phyloP scores from a whole-genome alignment of 2,797 vertebrate species.

The Chlorospingus flavigularis region DNA sequence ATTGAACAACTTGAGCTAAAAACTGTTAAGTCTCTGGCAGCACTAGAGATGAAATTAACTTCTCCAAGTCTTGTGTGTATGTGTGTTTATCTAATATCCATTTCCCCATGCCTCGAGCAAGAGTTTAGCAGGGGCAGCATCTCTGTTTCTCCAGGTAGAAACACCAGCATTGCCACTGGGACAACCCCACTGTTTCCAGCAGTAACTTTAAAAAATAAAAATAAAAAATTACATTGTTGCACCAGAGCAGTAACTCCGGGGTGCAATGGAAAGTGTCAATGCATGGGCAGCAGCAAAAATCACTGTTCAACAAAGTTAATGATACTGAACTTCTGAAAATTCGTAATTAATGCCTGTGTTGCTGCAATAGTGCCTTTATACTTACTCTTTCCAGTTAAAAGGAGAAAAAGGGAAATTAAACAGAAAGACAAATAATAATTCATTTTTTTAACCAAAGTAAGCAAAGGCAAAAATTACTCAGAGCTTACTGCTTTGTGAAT shows the following conservation, averaged over 20 bases:
- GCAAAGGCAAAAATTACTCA: not conserved
- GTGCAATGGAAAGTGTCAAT: fast-evolving
- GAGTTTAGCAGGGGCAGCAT: not conserved
- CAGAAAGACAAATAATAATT: not conserved
- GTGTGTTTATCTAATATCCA: not conserved
- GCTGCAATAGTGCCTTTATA: not conserved
- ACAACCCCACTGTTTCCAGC: not conserved
- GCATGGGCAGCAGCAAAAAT: not conserved
- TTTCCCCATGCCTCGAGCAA: not conserved
- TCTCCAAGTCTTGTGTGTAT: not conserved
- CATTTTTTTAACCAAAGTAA: not conserved
- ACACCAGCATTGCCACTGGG: not conserved
- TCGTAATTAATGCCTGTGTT: not conserved
- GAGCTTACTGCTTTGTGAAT: not conserved
- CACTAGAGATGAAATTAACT: not conserved
- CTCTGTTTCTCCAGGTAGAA: not conserved
- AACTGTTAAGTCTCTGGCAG: not conserved
- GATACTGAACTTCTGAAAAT: not conserved
- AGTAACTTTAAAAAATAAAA: not conserved
- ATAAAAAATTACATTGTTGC: not conserved
- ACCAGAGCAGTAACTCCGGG: not conserved
- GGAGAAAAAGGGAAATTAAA: not conserved
- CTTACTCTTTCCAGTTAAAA: not conserved
- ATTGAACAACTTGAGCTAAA: not conserved
- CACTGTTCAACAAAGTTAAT: not conserved